Evolutionary conservation across 2,113 vertebrate species (phyloP).

Genomic region (Heteronetta atricapilla): DNA sequence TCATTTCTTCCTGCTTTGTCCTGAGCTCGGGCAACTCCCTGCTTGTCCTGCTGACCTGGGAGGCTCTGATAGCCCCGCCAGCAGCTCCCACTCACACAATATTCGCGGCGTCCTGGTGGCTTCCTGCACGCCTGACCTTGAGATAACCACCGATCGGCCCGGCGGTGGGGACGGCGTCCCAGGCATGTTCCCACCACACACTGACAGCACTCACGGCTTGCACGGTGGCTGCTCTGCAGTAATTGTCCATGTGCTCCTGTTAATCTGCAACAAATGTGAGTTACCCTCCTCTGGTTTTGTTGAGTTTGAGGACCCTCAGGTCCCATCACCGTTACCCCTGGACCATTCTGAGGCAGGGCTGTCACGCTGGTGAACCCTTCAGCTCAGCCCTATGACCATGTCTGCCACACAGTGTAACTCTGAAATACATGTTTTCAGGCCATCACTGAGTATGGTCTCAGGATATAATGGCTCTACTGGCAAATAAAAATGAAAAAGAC

Average conservation of each 20-base stretch:
- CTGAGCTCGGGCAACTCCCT: not conserved
- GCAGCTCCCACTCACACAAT: constrained; percentile 14
- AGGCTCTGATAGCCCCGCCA: not conserved
- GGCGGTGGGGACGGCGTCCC: not conserved
- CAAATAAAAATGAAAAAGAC: not conserved
- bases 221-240: not conserved
- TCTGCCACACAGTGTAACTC: not conserved
- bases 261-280: not conserved
- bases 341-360: not conserved
- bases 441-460: not conserved
- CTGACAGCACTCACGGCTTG: not conserved
- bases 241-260: not conserved
- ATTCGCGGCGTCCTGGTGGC: not conserved
- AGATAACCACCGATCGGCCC: not conserved
- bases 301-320: not conserved
- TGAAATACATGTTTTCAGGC: not conserved
- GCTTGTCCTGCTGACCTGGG: constrained; percentile 30
- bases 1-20: not conserved
- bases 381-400: not conserved
- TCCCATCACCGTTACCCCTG: accelerated
- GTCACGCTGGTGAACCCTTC: not conserved
- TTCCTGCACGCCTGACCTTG: constrained; percentile 15
- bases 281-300: accelerated
- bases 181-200: constrained; percentile 25
- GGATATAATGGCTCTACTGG: not conserved